Conservation (phyloP, 2,888 invertebrate genomes). For the Tiphia femorata region DNA sequence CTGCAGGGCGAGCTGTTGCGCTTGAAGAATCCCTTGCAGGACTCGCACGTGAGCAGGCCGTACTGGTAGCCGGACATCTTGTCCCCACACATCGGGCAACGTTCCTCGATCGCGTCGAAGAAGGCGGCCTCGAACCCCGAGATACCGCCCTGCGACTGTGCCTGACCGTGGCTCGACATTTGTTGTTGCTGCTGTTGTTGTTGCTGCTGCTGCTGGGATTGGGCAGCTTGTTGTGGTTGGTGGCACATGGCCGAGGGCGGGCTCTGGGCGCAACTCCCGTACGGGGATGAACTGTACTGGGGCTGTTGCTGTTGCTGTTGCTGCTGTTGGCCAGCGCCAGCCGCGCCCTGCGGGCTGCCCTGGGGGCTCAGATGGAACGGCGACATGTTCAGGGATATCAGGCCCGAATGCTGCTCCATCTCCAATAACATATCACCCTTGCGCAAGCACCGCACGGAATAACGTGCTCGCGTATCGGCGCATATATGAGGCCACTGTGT, state of each 20-base stretch:
- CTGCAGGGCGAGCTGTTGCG: slow-evolving; percentile 76
- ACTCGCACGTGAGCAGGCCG: slow-evolving; percentile 81
- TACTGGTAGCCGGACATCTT: slow-evolving; percentile 84
- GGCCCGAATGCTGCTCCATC: slow-evolving; percentile 88
- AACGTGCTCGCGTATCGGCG: slow-evolving; percentile 42
- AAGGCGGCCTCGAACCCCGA: slow-evolving; percentile 73
- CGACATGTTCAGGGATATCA: slow-evolving; percentile 91
- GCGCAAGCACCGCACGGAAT: slow-evolving; percentile 40
- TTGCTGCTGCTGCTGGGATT: slow-evolving; percentile 44
- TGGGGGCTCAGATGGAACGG: slow-evolving; percentile 86
- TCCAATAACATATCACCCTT: slow-evolving; percentile 80
- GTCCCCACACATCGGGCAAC: slow-evolving; percentile 81
- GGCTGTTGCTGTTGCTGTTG: slow-evolving; percentile 64
- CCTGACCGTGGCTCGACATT: slow-evolving; percentile 61
- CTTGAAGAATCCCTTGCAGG: slow-evolving; percentile 82
- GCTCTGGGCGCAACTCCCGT: slow-evolving; percentile 70
- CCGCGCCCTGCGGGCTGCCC: slow-evolving; percentile 74
- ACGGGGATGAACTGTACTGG: slow-evolving; percentile 70
- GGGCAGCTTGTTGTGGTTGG: slow-evolving; percentile 54
- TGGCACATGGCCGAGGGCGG: slow-evolving; percentile 63
- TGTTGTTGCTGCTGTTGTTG: slow-evolving; percentile 49
- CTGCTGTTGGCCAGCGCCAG: slow-evolving; percentile 65
- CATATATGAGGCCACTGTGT: slow-evolving; percentile 38
- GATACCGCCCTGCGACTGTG: slow-evolving; percentile 71
- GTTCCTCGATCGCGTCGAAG: slow-evolving; percentile 72